Base-by-base conservation (phyloP, 1,140 invertebrate species). In the Drosophila oshimai region DNA sequence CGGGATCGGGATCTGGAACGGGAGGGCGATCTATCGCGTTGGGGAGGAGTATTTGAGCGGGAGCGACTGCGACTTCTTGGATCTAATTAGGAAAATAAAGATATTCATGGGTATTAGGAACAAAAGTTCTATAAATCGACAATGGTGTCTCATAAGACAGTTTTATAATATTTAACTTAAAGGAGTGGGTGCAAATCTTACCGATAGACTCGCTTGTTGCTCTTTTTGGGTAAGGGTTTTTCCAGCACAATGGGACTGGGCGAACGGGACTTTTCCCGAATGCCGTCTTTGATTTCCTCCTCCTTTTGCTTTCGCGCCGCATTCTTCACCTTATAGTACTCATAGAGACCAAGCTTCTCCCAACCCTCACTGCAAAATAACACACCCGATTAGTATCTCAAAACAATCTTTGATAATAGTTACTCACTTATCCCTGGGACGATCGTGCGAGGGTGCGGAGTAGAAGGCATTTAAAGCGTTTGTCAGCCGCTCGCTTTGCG, bases 291-390 rank as follows among this genome's bases (percentile, higher is more conserved):
- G 44, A 97, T 95, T 39, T 96, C 95, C 41, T 98, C 95, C 86
- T 98, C 97, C 91, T 98, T 98, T 73, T 95, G 94, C 89, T 97
- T 97, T 61, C 95, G 94, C 0, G 97, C 97, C 39, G 94, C 93
- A 92, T 97, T 97, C 92, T 99, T 99, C 0, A 97, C 96, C 92
- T 97, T 98, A 91, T 97, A 99, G 92, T 98, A 99, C 92, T 99
- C 98, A 91, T 99, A 99, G 15, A 99, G 92, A 57, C 97, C 98
- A 80, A 99, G 92, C 91, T 98, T 98, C 90, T 99, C 98, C 98
- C 98, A 99, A 33, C 98, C 98, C 90, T 99, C 98, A 92, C 97
- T 98, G 86, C 60, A 22, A 78, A 60, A 41, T 53, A 44, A 54
- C 33, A 20, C 80, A 51, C 54, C 17, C 72, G 6, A 36, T 28